These are phyloP conservation scores for Trichonephila inaurata DNA, from an alignment of 1,140 invertebrate species.

Conservation along the genomic window DNA sequence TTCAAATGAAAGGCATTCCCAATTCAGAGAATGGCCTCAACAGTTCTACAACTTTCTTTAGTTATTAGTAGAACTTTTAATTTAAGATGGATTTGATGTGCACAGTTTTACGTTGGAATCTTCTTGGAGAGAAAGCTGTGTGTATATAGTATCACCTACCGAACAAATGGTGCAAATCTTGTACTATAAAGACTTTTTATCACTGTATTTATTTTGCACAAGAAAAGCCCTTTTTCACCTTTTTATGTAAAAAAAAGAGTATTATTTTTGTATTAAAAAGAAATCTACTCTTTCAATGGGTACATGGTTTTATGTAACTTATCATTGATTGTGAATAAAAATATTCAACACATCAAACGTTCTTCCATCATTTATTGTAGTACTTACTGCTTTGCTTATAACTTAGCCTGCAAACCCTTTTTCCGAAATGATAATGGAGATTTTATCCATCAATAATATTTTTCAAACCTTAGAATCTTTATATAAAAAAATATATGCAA, in stretches of 20 bases:
- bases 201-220: constrained; percentile 22
- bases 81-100: not conserved
- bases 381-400: too few species aligned
- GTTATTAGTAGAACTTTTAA: too few species aligned
- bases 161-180: not conserved
- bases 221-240: not conserved
- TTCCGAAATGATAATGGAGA: too few species aligned
- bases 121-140: not conserved
- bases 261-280: not conserved
- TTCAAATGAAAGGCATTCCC: too few species aligned
- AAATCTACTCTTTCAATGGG: not conserved
- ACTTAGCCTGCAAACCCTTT: too few species aligned
- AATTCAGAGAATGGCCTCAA: too few species aligned
- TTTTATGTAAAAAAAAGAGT: not conserved
- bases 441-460: too few species aligned
- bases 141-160: too few species aligned
- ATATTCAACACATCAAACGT: not conserved
- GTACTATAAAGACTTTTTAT: constrained; percentile 8
- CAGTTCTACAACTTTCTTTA: too few species aligned
- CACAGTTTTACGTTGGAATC: not conserved
- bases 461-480: too few species aligned
- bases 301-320: not conserved
- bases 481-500: too few species aligned
- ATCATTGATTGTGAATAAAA: not conserved
- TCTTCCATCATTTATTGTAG: too few species aligned